Percentiles rank a stretch among this genome's conserved stretches.
Evolutionary conservation across 35 echinoderm and acorn worm genomes (phyloP).

Genomic region (Ophiothrix spiculata): DNA sequence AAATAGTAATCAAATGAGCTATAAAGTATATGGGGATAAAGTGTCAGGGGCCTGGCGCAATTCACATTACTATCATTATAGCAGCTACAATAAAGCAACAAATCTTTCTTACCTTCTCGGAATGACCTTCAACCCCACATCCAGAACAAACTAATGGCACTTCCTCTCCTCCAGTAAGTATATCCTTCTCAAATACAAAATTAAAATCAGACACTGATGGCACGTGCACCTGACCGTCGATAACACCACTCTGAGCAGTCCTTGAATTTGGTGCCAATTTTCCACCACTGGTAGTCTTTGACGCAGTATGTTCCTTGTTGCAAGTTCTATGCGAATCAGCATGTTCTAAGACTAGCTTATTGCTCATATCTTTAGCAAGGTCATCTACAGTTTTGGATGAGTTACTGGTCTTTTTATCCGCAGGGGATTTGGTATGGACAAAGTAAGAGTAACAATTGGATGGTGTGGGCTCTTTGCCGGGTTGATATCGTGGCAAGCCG

Average conservation of each 20-base stretch:
- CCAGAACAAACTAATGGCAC: constrained; percentile 64
- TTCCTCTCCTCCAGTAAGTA: constrained; percentile 53
- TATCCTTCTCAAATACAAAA: constrained; percentile 65
- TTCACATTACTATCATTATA: too few species aligned
- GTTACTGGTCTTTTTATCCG: neutral
- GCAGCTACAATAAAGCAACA: too few species aligned
- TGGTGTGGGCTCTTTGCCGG: neutral
- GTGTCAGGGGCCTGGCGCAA: too few species aligned
- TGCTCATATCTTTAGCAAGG: neutral
- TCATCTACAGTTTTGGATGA: neutral
- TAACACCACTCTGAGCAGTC: too few species aligned
- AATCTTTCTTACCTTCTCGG: constrained; percentile 53
- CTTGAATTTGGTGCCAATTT: neutral
- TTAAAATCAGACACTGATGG: constrained; percentile 7
- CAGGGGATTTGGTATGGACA: neutral
- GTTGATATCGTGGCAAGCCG: constrained; percentile 44
- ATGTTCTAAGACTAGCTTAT: neutral
- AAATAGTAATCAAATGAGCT: too few species aligned
- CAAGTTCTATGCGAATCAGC: neutral
- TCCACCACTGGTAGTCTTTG: neutral
- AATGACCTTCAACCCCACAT: constrained; percentile 75
- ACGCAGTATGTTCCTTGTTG: neutral
- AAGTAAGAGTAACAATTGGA: neutral
- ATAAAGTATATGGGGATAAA: too few species aligned
- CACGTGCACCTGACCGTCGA: neutral